Evolutionary conservation across 2,888 invertebrate genomes (phyloP).

Genomic region (Rhingia campestris): DNA sequence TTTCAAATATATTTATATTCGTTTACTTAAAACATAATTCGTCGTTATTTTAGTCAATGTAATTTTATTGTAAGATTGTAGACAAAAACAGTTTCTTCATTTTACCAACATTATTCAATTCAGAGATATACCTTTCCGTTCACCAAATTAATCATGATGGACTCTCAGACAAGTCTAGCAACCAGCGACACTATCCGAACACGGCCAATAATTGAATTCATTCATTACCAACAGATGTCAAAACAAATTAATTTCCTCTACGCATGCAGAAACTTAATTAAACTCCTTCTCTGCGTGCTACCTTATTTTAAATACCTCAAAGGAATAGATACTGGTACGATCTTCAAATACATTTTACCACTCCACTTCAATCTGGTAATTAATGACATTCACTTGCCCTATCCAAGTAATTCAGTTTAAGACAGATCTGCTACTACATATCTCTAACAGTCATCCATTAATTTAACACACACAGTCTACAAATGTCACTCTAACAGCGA

Average conservation of each 20-base stretch:
- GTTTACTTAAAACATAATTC: no score
- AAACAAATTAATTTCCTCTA: slow-evolving; percentile 48
- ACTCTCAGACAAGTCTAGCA: slow-evolving; percentile 21
- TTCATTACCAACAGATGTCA: slow-evolving; percentile 52
- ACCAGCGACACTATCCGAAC: neutral
- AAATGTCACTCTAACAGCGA: slow-evolving; percentile 57
- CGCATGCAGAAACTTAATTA: slow-evolving; percentile 9
- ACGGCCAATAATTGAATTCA: slow-evolving; percentile 26
- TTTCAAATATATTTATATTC: no score
- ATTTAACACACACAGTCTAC: slow-evolving; percentile 68
- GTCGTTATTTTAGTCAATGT: no score
- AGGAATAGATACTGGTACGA: neutral
- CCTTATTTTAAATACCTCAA: slow-evolving; percentile 20
- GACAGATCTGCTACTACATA: slow-evolving; percentile 66
- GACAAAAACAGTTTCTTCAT: no score
- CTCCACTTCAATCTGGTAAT: slow-evolving; percentile 42
- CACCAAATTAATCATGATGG: slow-evolving; percentile 7
- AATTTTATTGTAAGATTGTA: no score
- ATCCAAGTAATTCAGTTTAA: slow-evolving; percentile 58
- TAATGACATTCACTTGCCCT: slow-evolving; percentile 57
- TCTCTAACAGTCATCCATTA: slow-evolving; percentile 63
- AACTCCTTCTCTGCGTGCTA: slow-evolving; percentile 19
- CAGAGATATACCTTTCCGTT: no score
- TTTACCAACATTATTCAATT: no score
- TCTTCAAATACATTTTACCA: slow-evolving; percentile 14